These are phyloP conservation scores for Drosophila borealis DNA, from an alignment of 2,888 invertebrate species.

Conservation along the genomic window DNA sequence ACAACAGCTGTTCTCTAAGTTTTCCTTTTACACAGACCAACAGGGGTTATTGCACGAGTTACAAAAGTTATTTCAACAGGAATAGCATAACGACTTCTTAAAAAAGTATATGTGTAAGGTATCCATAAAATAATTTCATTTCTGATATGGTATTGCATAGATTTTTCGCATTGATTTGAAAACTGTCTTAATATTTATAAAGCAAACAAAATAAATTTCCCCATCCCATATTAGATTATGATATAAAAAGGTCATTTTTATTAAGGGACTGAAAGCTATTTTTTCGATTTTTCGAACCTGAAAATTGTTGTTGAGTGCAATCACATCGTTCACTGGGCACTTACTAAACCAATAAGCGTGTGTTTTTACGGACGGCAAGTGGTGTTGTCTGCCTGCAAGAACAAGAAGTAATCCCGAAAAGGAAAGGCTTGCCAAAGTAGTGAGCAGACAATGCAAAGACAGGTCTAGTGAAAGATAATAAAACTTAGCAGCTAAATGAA, in stretches of 20 bases:
- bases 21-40: not conserved
- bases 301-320: conserved; percentile 34
- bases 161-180: no score
- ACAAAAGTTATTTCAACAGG: no score
- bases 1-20: conserved; percentile 3
- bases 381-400: conserved; percentile 22
- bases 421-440: conserved; percentile 17
- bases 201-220: no score
- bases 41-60: not conserved
- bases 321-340: conserved; percentile 49
- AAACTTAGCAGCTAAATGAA: conserved; percentile 54
- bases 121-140: no score
- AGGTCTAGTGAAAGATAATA: conserved; percentile 48
- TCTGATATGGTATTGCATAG: no score
- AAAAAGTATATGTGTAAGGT: no score
- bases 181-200: no score
- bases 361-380: conserved; percentile 47
- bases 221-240: no score
- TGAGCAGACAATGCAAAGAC: conserved; percentile 16
- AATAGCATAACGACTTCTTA: no score
- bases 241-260: no score
- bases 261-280: no score
- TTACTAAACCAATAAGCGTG: conserved; percentile 56
- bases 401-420: conserved; percentile 21
- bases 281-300: conserved; percentile 2